Evolutionary conservation across 2,888 invertebrate species (phyloP).

Genomic region (Mycalesis mineus): DNA sequence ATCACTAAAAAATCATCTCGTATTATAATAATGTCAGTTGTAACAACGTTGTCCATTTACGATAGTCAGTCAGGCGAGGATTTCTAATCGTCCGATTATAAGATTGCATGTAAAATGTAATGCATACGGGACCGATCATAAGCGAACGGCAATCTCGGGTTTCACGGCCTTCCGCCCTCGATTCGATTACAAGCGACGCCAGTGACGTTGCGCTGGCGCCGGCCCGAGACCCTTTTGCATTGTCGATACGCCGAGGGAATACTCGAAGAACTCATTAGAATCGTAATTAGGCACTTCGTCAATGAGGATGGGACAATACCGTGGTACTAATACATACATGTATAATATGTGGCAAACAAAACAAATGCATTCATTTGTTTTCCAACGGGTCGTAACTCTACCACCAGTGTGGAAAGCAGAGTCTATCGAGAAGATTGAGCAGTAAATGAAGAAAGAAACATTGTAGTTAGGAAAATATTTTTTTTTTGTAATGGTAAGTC

Average conservation of each 20-base stretch:
- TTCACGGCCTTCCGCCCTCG: conserved; percentile 69
- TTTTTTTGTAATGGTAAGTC: too few relatives aligned
- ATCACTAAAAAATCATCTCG: too few relatives aligned
- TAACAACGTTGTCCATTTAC: not conserved
- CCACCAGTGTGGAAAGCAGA: too few relatives aligned
- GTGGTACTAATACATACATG: not conserved
- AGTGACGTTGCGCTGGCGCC: conserved; percentile 66
- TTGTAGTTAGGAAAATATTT: too few relatives aligned
- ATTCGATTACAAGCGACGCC: conserved; percentile 71
- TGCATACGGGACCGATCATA: conserved; percentile 51
- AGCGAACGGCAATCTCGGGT: conserved; percentile 66
- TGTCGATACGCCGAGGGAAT: conserved; percentile 48
- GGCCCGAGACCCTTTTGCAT: conserved; percentile 46
- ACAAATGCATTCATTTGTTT: too few relatives aligned
- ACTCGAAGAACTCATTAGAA: conserved; percentile 46
- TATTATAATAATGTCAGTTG: not conserved
- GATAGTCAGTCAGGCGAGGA: not conserved
- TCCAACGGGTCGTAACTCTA: too few relatives aligned
- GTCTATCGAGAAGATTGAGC: too few relatives aligned
- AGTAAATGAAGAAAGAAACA: too few relatives aligned
- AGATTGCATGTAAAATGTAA: conserved; percentile 33
- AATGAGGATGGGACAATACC: conserved; percentile 1
- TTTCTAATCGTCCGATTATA: conserved; percentile 17
- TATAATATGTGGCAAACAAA: too few relatives aligned
- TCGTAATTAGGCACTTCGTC: conserved; percentile 17